A percentile compares a stretch with the other conserved stretches of the same genome.
Evolutionary conservation across 2,797 vertebrate species (phyloP).

Genomic region (Cyprinodon diabolis): DNA sequence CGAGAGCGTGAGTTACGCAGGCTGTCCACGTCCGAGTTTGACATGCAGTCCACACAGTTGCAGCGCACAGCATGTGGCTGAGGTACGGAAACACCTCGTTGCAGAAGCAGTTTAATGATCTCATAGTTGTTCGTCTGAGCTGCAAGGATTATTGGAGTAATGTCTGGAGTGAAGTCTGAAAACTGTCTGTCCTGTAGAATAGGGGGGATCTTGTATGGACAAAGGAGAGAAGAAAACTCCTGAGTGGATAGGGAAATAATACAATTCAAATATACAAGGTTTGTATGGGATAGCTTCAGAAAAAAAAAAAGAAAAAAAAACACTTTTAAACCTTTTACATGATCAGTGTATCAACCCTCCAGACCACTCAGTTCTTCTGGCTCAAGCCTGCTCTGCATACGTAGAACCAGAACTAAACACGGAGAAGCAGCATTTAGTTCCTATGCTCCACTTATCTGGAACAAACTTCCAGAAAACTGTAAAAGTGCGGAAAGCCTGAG

Average conservation of each 20-base stretch:
- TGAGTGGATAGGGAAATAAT: conserved; percentile 2
- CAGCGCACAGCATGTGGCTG: conserved; percentile 94
- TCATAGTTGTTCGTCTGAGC: conserved; percentile 98
- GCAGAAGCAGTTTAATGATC: conserved; percentile 95
- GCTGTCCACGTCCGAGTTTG: conserved; percentile 91
- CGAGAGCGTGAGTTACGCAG: conserved; percentile 94
- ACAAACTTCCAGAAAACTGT: no score
- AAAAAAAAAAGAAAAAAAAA: not conserved
- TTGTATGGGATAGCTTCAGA: conserved; percentile 5
- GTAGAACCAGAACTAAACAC: no score
- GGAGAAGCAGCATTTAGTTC: no score
- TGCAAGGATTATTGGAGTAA: conserved; percentile 96
- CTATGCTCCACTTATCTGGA: no score
- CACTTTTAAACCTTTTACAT: conserved; percentile 13
- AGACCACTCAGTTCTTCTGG: no score
- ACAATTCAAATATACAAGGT: not conserved
- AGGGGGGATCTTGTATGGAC: conserved; percentile 86
- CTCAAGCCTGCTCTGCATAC: no score
- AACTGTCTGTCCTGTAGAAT: conserved; percentile 94
- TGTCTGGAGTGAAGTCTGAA: conserved; percentile 96
- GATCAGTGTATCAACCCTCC: not conserved
- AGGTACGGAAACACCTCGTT: conserved; percentile 93
- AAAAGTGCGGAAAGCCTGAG: no score
- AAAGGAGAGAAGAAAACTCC: conserved; percentile 7
- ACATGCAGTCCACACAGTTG: conserved; percentile 92